phyloP scores from a whole-genome alignment of 2,888 invertebrate genomes.

The Myopa testacea region DNA sequence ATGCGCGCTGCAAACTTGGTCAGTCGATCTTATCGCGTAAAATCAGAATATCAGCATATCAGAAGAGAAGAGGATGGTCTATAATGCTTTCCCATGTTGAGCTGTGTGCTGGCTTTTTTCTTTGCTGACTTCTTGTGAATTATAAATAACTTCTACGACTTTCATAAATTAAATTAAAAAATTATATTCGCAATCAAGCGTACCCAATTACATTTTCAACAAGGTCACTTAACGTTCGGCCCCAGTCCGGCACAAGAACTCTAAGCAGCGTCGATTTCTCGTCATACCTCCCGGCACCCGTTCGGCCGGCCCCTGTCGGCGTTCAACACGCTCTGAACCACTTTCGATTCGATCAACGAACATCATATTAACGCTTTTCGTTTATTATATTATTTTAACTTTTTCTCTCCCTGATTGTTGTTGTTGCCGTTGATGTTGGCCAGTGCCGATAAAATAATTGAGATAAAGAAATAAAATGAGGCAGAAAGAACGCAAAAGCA shows the following conservation, averaged over 20 bases:
- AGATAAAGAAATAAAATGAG: slow-evolving; percentile 59
- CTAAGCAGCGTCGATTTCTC: neutral
- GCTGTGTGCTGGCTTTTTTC: neutral
- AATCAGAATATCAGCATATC: neutral
- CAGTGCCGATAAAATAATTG: slow-evolving; percentile 60
- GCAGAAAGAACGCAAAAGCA: slow-evolving; percentile 41
- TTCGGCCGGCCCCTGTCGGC: neutral
- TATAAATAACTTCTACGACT: slow-evolving; percentile 18
- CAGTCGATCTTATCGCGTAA: too few species aligned
- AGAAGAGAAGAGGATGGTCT: neutral
- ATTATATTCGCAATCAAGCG: slow-evolving; percentile 24
- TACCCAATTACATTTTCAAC: slow-evolving; percentile 33
- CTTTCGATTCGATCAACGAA: slow-evolving; percentile 41
- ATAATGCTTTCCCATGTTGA: neutral
- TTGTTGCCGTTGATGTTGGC: slow-evolving; percentile 17
- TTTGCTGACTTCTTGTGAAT: slow-evolving; percentile 2
- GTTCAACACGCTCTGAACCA: slow-evolving; percentile 25
- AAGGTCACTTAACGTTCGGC: slow-evolving; percentile 29
- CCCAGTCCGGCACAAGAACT: neutral
- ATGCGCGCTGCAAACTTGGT: neutral
- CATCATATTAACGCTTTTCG: slow-evolving; percentile 39
- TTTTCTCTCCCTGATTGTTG: neutral
- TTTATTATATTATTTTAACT: slow-evolving; percentile 40
- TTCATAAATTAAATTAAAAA: slow-evolving; percentile 36
- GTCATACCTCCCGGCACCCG: neutral